A percentile compares a stretch with the other conserved stretches of the same genome.
Conservation (phyloP, 2,888 invertebrate genomes). For the Physocephala rufipes region DNA sequence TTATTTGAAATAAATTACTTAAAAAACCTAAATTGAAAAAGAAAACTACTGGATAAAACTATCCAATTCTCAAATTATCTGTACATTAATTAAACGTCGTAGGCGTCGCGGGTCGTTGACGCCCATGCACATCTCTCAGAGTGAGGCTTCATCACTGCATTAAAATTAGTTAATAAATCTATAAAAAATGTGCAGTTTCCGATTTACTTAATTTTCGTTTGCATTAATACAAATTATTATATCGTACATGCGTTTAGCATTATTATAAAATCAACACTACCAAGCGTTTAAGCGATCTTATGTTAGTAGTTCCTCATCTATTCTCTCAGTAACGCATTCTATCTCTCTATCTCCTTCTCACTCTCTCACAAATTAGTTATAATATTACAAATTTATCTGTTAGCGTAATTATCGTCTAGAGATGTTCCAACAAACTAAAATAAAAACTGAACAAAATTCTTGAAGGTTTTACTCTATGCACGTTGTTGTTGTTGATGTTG, state of each 20-base stretch:
- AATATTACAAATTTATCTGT: too few relatives aligned
- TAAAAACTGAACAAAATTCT: constrained; percentile 15
- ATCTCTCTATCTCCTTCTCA: too few relatives aligned
- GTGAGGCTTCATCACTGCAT: neutral
- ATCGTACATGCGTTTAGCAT: too few relatives aligned
- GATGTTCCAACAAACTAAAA: too few relatives aligned
- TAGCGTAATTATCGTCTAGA: too few relatives aligned
- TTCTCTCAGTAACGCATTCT: too few relatives aligned
- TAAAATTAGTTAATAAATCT: constrained; percentile 20
- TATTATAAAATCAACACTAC: too few relatives aligned
- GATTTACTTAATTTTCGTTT: neutral
- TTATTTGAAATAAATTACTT: constrained; percentile 22
- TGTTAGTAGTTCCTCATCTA: too few relatives aligned
- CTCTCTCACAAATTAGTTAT: too few relatives aligned
- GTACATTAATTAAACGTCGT: constrained; percentile 27
- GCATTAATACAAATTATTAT: too few relatives aligned
- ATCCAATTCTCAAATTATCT: constrained; percentile 32
- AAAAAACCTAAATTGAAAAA: constrained; percentile 38
- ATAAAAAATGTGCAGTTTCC: constrained; percentile 12
- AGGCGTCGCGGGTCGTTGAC: constrained; percentile 12
- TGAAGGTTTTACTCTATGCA: too few relatives aligned
- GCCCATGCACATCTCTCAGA: neutral
- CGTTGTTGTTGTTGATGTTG: constrained; percentile 17
- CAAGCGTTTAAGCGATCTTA: too few relatives aligned
- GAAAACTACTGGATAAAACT: constrained; percentile 28